Conservation (phyloP, 2,888 invertebrate genomes). For the Formica aserva region DNA sequence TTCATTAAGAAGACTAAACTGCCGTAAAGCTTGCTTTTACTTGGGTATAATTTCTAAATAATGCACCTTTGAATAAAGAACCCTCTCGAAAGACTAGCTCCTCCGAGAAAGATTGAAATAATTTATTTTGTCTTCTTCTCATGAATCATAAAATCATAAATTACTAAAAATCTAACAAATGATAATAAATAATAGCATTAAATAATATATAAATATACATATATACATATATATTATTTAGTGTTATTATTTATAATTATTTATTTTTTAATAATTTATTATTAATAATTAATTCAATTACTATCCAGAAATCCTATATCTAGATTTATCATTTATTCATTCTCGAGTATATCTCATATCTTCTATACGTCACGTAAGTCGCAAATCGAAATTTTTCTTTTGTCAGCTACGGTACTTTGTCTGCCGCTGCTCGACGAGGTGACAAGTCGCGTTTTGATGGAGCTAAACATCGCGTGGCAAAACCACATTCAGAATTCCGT, state of each 20-base stretch:
- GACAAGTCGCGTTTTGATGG: constrained; percentile 81
- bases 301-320: background rate
- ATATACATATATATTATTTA: background rate
- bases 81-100: background rate
- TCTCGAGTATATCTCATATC: background rate
- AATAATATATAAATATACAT: background rate
- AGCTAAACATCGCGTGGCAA: constrained; percentile 85
- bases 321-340: background rate
- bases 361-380: background rate
- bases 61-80: background rate
- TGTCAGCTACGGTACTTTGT: constrained; percentile 86
- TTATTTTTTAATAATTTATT: background rate
- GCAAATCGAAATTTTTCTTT: background rate
- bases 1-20: constrained; percentile 29
- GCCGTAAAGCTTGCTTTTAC: background rate
- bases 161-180: background rate
- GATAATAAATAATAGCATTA: background rate
- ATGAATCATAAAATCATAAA: background rate
- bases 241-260: background rate
- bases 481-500: constrained; percentile 84
- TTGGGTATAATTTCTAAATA: background rate
- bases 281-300: background rate
- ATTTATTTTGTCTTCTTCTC: background rate
- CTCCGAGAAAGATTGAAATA: background rate
- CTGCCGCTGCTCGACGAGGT: constrained; percentile 85